phyloP scores from a whole-genome alignment of 2,888 invertebrate species.

The Slavum lentiscoides region DNA sequence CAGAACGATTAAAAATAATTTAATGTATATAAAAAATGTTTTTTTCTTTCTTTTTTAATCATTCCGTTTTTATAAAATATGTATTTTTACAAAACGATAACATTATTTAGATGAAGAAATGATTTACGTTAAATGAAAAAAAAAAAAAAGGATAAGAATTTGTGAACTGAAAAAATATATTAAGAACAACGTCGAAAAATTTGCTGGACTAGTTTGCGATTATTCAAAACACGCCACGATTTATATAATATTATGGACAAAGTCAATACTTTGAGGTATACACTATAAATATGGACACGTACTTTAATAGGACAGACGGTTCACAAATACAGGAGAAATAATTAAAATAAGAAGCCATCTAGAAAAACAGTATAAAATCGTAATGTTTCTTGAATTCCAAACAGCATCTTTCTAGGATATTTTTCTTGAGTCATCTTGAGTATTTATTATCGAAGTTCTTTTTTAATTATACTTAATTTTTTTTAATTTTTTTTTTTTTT shows the following conservation, averaged over 20 bases:
- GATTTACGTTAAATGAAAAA: conserved; percentile 31
- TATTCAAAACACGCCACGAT: conserved; percentile 21
- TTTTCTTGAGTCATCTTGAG: conserved; percentile 41
- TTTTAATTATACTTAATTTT: conserved; percentile 18
- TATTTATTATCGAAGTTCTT: conserved; percentile 32
- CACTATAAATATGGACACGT: conserved; percentile 42
- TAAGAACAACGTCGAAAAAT: conserved; percentile 19
- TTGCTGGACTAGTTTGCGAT: conserved; percentile 41
- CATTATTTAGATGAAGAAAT: conserved; percentile 9
- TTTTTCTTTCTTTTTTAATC: conserved; percentile 32
- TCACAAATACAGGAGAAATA: conserved; percentile 31
- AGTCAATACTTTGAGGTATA: conserved; percentile 35
- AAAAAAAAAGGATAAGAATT: neutral
- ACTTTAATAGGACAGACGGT: conserved; percentile 32
- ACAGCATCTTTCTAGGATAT: conserved; percentile 37
- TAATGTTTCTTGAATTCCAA: conserved; percentile 43
- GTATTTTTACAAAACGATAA: conserved; percentile 38
- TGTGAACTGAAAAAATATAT: conserved; percentile 29
- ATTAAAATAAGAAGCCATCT: conserved; percentile 38
- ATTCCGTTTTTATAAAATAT: conserved; percentile 46
- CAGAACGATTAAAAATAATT: conserved; percentile 46
- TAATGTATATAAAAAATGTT: conserved; percentile 33
- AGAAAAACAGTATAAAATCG: conserved; percentile 49
- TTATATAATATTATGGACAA: conserved; percentile 27
- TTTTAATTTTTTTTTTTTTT: neutral